Evolutionary conservation across 2,113 vertebrate genomes (phyloP).

Genomic region (Bucco capensis): DNA sequence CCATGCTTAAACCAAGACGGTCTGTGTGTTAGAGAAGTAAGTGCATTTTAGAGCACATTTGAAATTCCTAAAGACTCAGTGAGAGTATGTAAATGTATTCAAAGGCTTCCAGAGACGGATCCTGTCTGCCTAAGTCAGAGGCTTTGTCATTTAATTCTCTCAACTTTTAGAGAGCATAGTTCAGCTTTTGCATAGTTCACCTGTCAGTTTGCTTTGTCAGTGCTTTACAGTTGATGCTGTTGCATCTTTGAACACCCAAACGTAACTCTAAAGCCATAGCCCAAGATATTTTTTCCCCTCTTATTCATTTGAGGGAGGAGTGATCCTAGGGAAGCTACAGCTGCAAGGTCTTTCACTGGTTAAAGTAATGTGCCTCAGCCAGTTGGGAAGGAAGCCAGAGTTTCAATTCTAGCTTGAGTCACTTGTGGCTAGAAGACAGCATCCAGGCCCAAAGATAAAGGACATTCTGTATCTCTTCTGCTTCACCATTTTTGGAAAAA

Average conservation of each 20-base stretch:
- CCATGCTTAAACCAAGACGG: background rate
- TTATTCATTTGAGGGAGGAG: background rate
- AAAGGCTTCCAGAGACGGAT: background rate
- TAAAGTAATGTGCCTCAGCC: background rate
- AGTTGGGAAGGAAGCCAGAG: background rate
- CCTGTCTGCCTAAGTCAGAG: background rate
- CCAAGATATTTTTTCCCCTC: background rate
- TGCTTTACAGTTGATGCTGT: background rate
- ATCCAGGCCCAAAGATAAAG: conserved; percentile 1
- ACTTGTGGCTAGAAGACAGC: conserved; percentile 8
- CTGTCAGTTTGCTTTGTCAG: background rate
- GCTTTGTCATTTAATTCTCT: background rate
- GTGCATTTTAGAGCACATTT: background rate
- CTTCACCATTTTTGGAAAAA: conserved; percentile 33
- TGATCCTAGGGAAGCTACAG: background rate
- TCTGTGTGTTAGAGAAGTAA: background rate
- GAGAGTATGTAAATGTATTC: background rate
- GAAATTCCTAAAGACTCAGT: background rate
- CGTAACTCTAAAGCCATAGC: background rate
- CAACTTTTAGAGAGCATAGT: background rate
- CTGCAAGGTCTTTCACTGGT: background rate
- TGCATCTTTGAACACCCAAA: background rate
- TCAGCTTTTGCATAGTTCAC: background rate
- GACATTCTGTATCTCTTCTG: background rate
- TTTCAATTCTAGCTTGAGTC: background rate